Evolutionary conservation across 92 coral and sea anemone species (phyloP), one percentile per base, ranked within the genome.

Genomic region (Parazoanthus darwini): DNA sequence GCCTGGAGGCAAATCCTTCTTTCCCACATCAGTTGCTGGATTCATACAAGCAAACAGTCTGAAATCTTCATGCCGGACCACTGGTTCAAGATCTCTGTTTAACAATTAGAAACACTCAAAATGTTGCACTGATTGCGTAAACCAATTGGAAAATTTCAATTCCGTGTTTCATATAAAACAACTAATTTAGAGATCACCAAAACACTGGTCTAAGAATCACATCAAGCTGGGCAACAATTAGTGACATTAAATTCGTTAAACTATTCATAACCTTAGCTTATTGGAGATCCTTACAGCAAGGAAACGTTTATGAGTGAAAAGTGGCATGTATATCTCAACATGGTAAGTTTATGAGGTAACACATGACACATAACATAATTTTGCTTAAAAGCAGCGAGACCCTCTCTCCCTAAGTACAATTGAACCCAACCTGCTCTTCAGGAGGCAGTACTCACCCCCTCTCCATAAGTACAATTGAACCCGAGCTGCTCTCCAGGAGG

Each of bases 21-120:
- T 97, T 20, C 99, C 99, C 11, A 97, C 98, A 89, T 97, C 99
- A 70, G 98, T 97, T 14, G 99, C 99, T 46, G 99, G 99, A 82
- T 97, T 97, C 99, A 97, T 97, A 82, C 99, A 97, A 15, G 99
- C 98, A 93, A 95, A 97, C 68, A 97, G 89, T 13, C 98, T 96
- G 88, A 97, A 97, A 74, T 92, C 91, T 46, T 94, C 95, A 86
- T 97, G 98, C 79, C 99, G 92, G 22, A 88, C 90, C 46, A 94
- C 91, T 25, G 99, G 96, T 73, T 94, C 94, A 8, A 94, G 93
- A 89, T 97, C 99, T 36, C 99, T 97, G 89, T 8, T 54, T 80
- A 65, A 78, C 6, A 68, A 38, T 37, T 66, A 23, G 8, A 29
- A 25, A 74, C 9, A 59, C 81, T 54, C 3, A 63, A 29, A 56